A percentile compares a stretch with the other conserved stretches of the same genome.
Evolutionary conservation across 2,888 invertebrate species (phyloP).

Genomic region (Dascillus cervinus): DNA sequence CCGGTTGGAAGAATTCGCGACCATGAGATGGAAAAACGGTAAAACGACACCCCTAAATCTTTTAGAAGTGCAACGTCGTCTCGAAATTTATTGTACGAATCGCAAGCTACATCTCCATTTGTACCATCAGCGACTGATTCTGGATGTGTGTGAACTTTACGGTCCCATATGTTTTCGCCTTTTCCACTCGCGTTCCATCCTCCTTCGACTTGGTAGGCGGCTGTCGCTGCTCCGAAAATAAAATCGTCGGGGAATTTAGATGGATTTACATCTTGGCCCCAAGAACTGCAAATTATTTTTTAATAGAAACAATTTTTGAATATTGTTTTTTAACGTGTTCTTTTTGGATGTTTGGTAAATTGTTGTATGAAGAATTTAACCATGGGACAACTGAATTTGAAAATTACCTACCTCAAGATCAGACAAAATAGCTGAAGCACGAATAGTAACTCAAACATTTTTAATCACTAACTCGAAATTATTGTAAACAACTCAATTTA

Average conservation of each 20-base stretch:
- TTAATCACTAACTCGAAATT: no score
- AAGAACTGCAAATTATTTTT: no score
- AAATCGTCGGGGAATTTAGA: conserved; percentile 46
- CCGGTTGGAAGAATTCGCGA: conserved; percentile 58
- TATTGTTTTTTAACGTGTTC: no score
- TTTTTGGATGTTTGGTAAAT: no score
- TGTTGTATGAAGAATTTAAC: no score
- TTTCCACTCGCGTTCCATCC: conserved; percentile 42
- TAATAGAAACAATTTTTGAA: no score
- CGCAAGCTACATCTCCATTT: conserved; percentile 54
- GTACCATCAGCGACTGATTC: conserved; percentile 46
- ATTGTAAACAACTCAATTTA: no score
- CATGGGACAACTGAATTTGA: no score
- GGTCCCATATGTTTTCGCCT: conserved; percentile 49
- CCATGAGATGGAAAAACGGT: conserved; percentile 58
- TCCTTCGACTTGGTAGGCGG: conserved; percentile 51
- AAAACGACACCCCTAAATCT: conserved; percentile 49
- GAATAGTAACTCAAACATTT: no score
- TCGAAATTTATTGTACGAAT: conserved; percentile 57
- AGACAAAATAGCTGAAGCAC: no score
- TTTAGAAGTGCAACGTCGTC: conserved; percentile 54
- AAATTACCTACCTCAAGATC: no score
- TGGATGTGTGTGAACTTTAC: conserved; percentile 41
- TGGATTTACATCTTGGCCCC: conserved; percentile 2
- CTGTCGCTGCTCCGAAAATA: conserved; percentile 50